Conservation (phyloP, 1,140 invertebrate species). For the Penaeus japonicus region DNA sequence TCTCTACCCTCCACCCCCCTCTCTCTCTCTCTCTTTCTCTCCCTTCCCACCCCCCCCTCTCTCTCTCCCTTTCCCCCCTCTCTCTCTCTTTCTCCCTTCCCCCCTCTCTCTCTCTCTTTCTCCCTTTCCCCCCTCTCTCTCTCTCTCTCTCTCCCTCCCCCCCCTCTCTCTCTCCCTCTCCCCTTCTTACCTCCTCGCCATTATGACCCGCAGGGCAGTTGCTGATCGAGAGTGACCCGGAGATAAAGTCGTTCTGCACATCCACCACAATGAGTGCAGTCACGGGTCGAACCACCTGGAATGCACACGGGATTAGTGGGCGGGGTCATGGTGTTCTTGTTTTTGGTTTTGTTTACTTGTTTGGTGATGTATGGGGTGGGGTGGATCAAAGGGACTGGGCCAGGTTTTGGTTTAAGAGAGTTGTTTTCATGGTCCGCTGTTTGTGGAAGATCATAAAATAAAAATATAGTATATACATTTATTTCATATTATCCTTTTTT, state of each 20-base stretch:
- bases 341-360: background rate
- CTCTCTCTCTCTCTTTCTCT: background rate
- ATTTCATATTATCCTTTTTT: too few relatives aligned
- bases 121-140: background rate
- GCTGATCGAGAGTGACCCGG: constrained; percentile 90
- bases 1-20: background rate
- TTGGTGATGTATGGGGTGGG: too few relatives aligned
- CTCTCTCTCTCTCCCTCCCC: background rate
- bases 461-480: too few relatives aligned
- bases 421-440: too few relatives aligned
- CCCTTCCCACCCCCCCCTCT: too few relatives aligned
- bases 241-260: constrained; percentile 98
- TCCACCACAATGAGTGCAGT: constrained; percentile 94
- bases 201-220: constrained; percentile 93
- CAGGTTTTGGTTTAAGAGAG: too few relatives aligned
- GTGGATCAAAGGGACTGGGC: too few relatives aligned
- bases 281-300: constrained; percentile 83
- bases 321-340: background rate
- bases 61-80: too few relatives aligned
- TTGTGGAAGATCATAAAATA: too few relatives aligned
- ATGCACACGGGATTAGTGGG: constrained; percentile 71
- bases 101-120: background rate
- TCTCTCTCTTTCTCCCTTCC: background rate
- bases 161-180: background rate
- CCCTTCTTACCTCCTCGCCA: constrained; percentile 75